Conservation (phyloP, 2,888 invertebrate genomes). For the Ditylenchus weischeri region DNA sequence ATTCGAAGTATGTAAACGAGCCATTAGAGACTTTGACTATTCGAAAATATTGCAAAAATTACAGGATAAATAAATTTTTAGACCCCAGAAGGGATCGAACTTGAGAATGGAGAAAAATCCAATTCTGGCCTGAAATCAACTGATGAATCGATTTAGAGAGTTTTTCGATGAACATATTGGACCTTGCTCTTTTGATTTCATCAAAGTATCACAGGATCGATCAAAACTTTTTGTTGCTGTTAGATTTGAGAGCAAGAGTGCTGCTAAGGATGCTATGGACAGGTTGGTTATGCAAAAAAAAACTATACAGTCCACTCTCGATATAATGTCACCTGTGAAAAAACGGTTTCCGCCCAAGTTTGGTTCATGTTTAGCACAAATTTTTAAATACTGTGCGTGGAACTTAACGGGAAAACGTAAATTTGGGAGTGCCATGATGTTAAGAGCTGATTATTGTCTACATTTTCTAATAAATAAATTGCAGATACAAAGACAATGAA, state of each 20-base stretch:
- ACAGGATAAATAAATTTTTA: too few species aligned
- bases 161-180: constrained; percentile 55
- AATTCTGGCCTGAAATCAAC: background rate
- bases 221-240: constrained; percentile 51
- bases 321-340: too few species aligned
- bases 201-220: constrained; percentile 49
- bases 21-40: too few species aligned
- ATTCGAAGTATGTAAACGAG: too few species aligned
- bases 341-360: background rate
- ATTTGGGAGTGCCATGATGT: too few species aligned
- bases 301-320: too few species aligned
- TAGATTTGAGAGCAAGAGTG: constrained; percentile 51
- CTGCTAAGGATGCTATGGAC: constrained; percentile 48
- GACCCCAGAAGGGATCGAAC: too few species aligned
- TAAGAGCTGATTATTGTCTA: background rate
- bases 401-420: too few species aligned
- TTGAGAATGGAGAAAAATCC: too few species aligned
- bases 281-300: constrained; percentile 27
- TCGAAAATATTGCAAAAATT: too few species aligned
- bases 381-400: background rate
- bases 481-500: constrained; percentile 44
- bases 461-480: constrained; percentile 18
- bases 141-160: constrained; percentile 40
- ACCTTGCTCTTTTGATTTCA: constrained; percentile 53
- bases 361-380: background rate